Evolutionary conservation across 2,888 invertebrate genomes (phyloP), one percentile per base, ranked within the genome.

Genomic region (Microctonus hyperodae): DNA sequence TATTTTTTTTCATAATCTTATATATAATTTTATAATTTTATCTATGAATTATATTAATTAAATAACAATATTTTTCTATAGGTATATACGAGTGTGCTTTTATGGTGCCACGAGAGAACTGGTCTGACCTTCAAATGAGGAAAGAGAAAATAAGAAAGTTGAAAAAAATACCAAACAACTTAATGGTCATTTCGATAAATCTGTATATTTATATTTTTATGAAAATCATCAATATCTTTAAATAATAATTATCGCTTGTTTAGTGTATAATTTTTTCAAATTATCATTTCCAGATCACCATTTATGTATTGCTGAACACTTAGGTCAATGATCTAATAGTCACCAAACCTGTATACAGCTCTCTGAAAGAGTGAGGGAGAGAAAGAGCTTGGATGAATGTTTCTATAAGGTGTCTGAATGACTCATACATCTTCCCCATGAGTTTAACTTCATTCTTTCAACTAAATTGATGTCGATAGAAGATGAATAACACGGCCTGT

Each of bases 401-500:
- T 35, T 58, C 58, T 37, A 58, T 58, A 37, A 40, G 58, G 40
- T 58, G 40, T 22, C 22, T 25, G 37, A 58, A 35, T 58, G 58
- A 58, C 58, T 58, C 58, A 58, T 25, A 23, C 22, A 35, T 58
- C 57, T 57, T 57, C 57, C 57, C 37, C 58, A 23, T 35, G 23
- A 58, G 35, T 58, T 22, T 58, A 11, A 37, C 40, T 22, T 40
- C 22, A 22, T 33, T 28, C 56, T 33, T 20, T 56, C 31, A 56
- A 35, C 10, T 11, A 20, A 56, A 33, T 33, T 20, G 44, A 44
- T 44, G 51, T 35, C 35, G 9, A 35, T 35, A 35, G 25, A 51
- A 25, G 2, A 50, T 50, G 50, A 51, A 51, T 51, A 51, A 13
- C 2, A 22, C 10, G 6, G 23, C 13, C 4, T 25, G 20, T 25